Base-by-base conservation (phyloP, 2,113 vertebrate genomes). In the Alethe castanea region DNA sequence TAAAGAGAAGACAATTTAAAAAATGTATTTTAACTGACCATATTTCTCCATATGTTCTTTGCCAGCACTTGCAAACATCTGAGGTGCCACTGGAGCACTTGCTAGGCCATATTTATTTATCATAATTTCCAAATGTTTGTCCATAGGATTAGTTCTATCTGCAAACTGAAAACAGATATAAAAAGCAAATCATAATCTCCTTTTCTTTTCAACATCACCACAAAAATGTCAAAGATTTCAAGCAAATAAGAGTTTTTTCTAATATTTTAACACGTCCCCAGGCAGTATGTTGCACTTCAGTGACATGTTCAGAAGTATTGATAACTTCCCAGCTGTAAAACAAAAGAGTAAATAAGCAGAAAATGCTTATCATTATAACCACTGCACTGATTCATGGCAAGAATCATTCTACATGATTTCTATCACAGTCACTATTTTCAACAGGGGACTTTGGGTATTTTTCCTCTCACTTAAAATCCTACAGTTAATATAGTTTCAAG, bases 11-110 rank as follows among this genome's bases (percentile, higher is more conserved):
- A 62, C 44, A 85, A 54, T 42, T 26, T 71, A 56, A 80, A 86
- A 29, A 54, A 53, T 5, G 6, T 22, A 31, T 53, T 81, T 78
- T 60, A 53, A 66, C 96, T 87, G 98, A 99, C 99, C 99, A 2
- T 99, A 99, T 98, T 98, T 99, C 94, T 99, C 98, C 98, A 99
- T 99, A 79, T 99, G 98, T 84, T 99, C 99, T 96, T 91, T 98
- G 81, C 99, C 99, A 60, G 99, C 99, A 4, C 16, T 94, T 76
- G 97, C 99, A 96, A 99, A 99, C 87, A 99, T 52, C 97, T 99
- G 99, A 65, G 99, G 88, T 57, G 98, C 81, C 60, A 98, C 0
- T 11, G 99, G 99, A n/a, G 97, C 97, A 12, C 97, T 86, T 53
- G 77, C 96, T 65, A 99, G 89, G 65, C 98, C 99, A 1, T 98